Conservation (phyloP, 2,113 vertebrate genomes). For the Cheirogaleus medius region DNA sequence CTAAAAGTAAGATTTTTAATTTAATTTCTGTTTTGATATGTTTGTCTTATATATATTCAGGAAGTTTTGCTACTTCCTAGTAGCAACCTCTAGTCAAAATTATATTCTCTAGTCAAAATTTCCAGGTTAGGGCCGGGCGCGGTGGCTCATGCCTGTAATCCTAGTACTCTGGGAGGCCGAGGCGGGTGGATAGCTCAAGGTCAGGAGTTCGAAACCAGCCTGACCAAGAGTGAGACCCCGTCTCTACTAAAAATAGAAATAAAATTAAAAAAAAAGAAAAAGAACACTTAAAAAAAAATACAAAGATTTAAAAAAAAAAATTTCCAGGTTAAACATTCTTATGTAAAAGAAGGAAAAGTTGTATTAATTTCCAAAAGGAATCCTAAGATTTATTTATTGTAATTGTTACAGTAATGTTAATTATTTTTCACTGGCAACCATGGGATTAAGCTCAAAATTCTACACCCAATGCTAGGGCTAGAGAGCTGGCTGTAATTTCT, state of each 20-base stretch:
- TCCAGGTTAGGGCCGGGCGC: too few species aligned
- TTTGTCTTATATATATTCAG: background rate
- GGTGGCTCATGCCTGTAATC: too few species aligned
- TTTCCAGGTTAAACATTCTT: conserved; percentile 15
- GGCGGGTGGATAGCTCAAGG: too few species aligned
- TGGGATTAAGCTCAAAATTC: background rate
- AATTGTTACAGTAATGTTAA: background rate
- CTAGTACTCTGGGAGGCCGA: too few species aligned
- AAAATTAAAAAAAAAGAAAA: too few species aligned
- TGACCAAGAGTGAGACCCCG: too few species aligned
- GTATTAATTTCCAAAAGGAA: background rate
- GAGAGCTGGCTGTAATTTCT: background rate
- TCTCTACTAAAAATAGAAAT: too few species aligned
- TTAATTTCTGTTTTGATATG: background rate
- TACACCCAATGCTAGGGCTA: background rate
- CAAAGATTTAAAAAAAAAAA: too few species aligned
- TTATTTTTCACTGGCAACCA: background rate
- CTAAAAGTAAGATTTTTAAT: background rate
- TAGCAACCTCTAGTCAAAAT: background rate
- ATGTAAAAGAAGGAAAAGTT: background rate
- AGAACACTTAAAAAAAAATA: too few species aligned
- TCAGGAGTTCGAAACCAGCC: too few species aligned
- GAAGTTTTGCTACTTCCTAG: background rate
- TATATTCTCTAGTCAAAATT: background rate
- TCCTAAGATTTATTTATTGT: background rate